Conservation (phyloP, 2,888 invertebrate genomes). For the Vesta saturnalis region DNA sequence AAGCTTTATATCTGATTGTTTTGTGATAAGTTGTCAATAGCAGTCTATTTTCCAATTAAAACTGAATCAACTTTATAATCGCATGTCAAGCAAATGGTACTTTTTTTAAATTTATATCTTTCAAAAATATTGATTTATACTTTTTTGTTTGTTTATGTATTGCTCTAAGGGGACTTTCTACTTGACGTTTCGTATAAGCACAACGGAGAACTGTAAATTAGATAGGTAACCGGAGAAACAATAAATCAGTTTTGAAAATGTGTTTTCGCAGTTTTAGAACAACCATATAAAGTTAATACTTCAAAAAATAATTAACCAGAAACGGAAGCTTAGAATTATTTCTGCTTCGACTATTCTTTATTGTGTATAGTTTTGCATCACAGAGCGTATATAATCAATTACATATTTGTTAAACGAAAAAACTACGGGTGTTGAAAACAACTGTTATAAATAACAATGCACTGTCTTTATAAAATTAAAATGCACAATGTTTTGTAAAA, state of each 20-base stretch:
- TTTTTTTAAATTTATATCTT: neutral
- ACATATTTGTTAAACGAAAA: too few relatives aligned
- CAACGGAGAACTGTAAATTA: neutral
- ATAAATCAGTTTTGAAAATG: neutral
- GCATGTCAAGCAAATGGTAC: neutral
- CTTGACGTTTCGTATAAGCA: neutral
- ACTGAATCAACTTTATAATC: neutral
- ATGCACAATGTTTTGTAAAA: too few relatives aligned
- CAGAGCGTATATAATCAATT: too few relatives aligned
- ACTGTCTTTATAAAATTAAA: too few relatives aligned
- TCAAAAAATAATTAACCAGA: neutral
- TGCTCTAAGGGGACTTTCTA: neutral
- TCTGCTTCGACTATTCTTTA: neutral
- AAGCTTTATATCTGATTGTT: neutral
- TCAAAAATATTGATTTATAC: neutral
- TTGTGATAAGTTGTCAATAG: conserved; percentile 6
- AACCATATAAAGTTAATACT: neutral
- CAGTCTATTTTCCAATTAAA: conserved; percentile 1
- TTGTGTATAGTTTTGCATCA: too few relatives aligned
- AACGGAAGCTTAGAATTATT: too few relatives aligned
- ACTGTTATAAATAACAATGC: too few relatives aligned
- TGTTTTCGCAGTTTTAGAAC: neutral
- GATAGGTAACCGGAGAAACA: neutral
- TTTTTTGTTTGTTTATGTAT: neutral
- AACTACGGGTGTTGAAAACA: too few relatives aligned